phyloP scores from a whole-genome alignment of 2,888 invertebrate genomes.

The Spodoptera exigua region DNA sequence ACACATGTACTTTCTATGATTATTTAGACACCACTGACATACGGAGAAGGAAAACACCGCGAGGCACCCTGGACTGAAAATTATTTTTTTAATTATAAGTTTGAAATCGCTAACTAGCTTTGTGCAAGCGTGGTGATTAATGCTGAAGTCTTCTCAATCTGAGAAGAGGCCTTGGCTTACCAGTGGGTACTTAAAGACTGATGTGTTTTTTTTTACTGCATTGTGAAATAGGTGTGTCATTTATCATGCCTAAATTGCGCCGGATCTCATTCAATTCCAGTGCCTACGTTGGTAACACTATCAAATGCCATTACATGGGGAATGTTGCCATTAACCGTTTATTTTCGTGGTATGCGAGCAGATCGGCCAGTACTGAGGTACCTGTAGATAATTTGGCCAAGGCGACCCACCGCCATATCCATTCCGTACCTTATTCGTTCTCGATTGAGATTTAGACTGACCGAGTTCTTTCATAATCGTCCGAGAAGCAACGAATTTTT shows the following conservation, averaged over 20 bases:
- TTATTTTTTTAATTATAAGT: too few relatives aligned
- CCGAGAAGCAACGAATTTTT: slow-evolving; percentile 11
- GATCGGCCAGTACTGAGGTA: slow-evolving; percentile 23
- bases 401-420: slow-evolving; percentile 63
- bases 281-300: slow-evolving; percentile 21
- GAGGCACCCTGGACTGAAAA: too few relatives aligned
- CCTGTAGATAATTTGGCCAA: slow-evolving; percentile 68
- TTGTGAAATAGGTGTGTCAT: not conserved
- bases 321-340: slow-evolving; percentile 43
- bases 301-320: slow-evolving; percentile 28
- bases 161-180: too few relatives aligned
- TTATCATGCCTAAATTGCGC: slow-evolving; percentile 13
- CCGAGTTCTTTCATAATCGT: slow-evolving; percentile 38
- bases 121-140: too few relatives aligned
- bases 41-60: too few relatives aligned
- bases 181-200: too few relatives aligned
- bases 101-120: too few relatives aligned
- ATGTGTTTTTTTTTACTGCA: too few relatives aligned
- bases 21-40: too few relatives aligned
- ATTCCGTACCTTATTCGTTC: slow-evolving; percentile 60
- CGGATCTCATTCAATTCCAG: slow-evolving; percentile 30
- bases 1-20: too few relatives aligned
- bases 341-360: slow-evolving; percentile 33
- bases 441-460: slow-evolving; percentile 25
- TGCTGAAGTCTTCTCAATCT: too few relatives aligned